Evolutionary conservation across 2,797 vertebrate species (phyloP).

Genomic region (Anisognathus igniventris): DNA sequence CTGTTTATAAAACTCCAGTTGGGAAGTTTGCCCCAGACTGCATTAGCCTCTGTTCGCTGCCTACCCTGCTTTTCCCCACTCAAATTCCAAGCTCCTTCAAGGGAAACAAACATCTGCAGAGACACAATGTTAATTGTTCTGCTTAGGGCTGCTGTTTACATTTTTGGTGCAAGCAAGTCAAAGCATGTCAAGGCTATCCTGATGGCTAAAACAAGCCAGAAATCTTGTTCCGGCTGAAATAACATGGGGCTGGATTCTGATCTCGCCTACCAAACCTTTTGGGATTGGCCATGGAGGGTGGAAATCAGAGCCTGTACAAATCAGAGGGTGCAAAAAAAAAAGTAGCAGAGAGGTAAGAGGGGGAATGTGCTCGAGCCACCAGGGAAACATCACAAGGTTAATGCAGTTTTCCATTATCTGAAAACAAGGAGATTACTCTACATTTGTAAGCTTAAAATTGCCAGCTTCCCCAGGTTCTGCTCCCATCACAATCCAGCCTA

Average conservation of each 20-base stretch:
- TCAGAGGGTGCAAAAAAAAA: background rate
- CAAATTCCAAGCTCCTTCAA: slow-evolving; percentile 57
- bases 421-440: slow-evolving; percentile 44
- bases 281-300: background rate
- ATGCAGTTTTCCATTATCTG: slow-evolving; percentile 48
- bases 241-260: background rate
- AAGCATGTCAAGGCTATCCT: slow-evolving; percentile 55
- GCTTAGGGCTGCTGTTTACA: slow-evolving; percentile 66
- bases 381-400: slow-evolving; percentile 30
- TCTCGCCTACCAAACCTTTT: background rate
- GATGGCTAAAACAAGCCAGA: slow-evolving; percentile 56
- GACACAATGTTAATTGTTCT: slow-evolving; percentile 63
- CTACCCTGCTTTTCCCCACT: slow-evolving; percentile 18
- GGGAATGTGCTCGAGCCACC: background rate
- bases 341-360: background rate
- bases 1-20: slow-evolving; percentile 48
- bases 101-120: slow-evolving; percentile 67
- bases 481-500: slow-evolving; percentile 29
- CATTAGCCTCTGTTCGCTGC: background rate
- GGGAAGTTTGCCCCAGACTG: slow-evolving; percentile 1
- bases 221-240: slow-evolving; percentile 32
- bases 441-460: slow-evolving; percentile 45
- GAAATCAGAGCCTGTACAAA: background rate
- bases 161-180: slow-evolving; percentile 55
- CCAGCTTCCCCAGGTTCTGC: background rate